These are phyloP conservation scores for Muntiacus muntjak DNA, from an alignment of 2,113 vertebrate genomes.

Conservation along the genomic window DNA sequence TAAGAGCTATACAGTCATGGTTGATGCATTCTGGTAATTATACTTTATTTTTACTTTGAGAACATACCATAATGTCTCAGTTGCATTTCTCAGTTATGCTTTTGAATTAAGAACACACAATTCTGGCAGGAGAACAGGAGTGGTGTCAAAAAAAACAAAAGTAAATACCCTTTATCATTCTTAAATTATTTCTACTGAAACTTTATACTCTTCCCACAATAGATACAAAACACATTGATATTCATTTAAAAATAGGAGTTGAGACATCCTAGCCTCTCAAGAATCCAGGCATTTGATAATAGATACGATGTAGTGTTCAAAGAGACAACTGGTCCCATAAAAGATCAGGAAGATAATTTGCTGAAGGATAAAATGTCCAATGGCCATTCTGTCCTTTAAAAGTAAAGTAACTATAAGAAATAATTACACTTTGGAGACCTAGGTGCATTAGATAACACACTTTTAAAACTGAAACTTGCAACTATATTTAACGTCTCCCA, in stretches of 20 bases:
- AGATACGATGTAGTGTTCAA: not conserved
- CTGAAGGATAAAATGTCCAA: not conserved
- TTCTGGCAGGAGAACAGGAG: not conserved
- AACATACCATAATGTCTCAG: not conserved
- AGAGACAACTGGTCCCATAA: not conserved
- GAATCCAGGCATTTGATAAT: not conserved
- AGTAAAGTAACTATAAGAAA: not conserved
- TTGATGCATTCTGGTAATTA: not conserved
- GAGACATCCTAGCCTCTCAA: not conserved
- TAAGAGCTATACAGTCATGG: not conserved
- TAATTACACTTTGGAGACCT: not conserved
- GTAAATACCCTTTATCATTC: not conserved
- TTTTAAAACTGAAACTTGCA: not conserved
- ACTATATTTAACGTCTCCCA: not conserved
- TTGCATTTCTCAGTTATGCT: not conserved
- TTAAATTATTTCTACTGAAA: not conserved
- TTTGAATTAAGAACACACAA: not conserved
- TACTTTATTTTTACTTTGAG: not conserved
- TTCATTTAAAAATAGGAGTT: not conserved
- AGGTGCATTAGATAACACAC: not conserved
- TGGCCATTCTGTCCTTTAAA: not conserved
- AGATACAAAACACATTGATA: not conserved
- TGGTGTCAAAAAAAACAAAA: not conserved
- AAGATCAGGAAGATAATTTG: not conserved
- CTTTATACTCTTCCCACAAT: not conserved